A percentile compares a stretch with the other conserved stretches of the same genome.
Evolutionary conservation across 2,797 vertebrate genomes (phyloP).

Genomic region (Leuciscus waleckii): DNA sequence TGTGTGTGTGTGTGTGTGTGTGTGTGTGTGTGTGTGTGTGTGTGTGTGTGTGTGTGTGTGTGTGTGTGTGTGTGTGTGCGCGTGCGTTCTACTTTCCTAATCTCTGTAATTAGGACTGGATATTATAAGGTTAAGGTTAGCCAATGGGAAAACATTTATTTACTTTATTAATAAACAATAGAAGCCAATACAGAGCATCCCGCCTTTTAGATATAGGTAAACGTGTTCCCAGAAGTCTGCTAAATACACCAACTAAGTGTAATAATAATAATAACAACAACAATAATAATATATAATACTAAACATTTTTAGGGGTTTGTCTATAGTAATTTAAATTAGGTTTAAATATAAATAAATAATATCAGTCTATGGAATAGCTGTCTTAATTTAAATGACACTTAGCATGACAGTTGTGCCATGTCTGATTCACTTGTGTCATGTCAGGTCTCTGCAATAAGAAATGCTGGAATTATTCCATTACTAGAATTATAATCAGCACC

Average conservation of each 20-base stretch:
- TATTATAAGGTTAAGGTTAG: background rate
- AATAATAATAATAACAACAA: background rate
- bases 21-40: background rate
- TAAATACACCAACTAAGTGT: background rate
- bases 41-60: background rate
- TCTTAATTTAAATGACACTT: background rate
- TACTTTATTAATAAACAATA: background rate
- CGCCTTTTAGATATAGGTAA: background rate
- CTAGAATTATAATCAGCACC: constrained; percentile 24
- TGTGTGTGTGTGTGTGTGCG: background rate
- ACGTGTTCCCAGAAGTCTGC: background rate
- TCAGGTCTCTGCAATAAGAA: background rate
- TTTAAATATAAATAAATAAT: background rate
- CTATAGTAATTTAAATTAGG: background rate
- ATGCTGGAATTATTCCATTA: constrained; percentile 9
- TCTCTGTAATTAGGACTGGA: constrained; percentile 18
- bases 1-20: background rate
- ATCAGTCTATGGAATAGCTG: background rate
- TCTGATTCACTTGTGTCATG: background rate
- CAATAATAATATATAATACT: background rate
- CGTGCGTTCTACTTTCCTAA: constrained; percentile 33
- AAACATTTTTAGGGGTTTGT: background rate
- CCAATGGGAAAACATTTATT: background rate
- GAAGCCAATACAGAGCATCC: background rate
- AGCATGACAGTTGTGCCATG: background rate